These are phyloP conservation scores for cat (Felis catus) DNA, from an alignment of 2,113 vertebrate genomes.

Conservation along the genomic window F.catus_Fca126_mat1.0 CM031413.1:123194501-123195000, in stretches of 20 bases:
- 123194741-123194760: too few species aligned
- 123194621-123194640: too few species aligned
- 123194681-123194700: too few species aligned
- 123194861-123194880: neutral
- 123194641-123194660: too few species aligned
- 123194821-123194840: neutral
- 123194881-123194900: neutral
- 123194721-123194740: too few species aligned
- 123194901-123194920: neutral
- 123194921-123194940: neutral
- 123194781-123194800: too few species aligned
- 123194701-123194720: too few species aligned
- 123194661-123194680: too few species aligned
- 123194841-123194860: neutral
- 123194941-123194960: neutral
- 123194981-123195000: neutral
- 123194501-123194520: neutral
- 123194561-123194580: neutral
- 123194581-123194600: neutral
- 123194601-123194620: neutral
- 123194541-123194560: neutral
- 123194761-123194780: too few species aligned
- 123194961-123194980: neutral
- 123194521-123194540: neutral
- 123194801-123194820: too few species aligned